Conservation (phyloP, 2,888 invertebrate genomes). For the Coelinius sp. region DNA sequence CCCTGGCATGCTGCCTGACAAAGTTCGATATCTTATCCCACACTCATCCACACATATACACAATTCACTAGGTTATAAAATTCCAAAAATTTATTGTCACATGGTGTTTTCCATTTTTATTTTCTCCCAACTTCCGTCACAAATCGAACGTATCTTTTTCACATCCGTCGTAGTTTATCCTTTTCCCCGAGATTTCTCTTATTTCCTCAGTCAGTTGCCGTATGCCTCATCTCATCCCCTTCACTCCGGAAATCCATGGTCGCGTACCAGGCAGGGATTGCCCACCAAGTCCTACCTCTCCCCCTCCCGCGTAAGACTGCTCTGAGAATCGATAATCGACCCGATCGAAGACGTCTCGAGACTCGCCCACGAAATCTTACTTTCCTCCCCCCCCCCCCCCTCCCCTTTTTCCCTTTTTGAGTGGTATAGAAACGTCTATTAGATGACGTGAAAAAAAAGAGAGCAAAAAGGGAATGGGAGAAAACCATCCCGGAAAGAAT, state of each 20-base stretch:
- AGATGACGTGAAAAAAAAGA: slow-evolving; percentile 20
- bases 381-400: not conserved
- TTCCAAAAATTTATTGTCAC: not conserved
- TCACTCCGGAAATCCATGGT: slow-evolving; percentile 18
- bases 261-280: slow-evolving; percentile 32
- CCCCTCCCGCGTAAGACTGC: not conserved
- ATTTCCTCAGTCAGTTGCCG: slow-evolving; percentile 5
- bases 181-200: slow-evolving; percentile 14
- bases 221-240: slow-evolving; percentile 4
- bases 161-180: slow-evolving; percentile 35
- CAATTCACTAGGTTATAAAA: not conserved
- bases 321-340: slow-evolving; percentile 38
- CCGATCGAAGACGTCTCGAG: slow-evolving; percentile 28
- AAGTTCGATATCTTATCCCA: slow-evolving; percentile 10
- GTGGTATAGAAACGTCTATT: slow-evolving; percentile 25
- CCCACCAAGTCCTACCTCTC: not conserved
- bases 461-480: slow-evolving; percentile 1
- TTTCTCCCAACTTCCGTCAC: slow-evolving; percentile 38
- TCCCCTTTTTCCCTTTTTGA: not conserved
- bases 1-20: slow-evolving; percentile 52
- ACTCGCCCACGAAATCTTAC: slow-evolving; percentile 28
- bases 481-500: slow-evolving; percentile 21
- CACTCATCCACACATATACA: slow-evolving; percentile 1
- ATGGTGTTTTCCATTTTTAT: not conserved
- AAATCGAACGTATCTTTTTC: slow-evolving; percentile 44